phyloP scores from a whole-genome alignment of 2,113 vertebrate genomes.

The Toxotes chatareus region DNA sequence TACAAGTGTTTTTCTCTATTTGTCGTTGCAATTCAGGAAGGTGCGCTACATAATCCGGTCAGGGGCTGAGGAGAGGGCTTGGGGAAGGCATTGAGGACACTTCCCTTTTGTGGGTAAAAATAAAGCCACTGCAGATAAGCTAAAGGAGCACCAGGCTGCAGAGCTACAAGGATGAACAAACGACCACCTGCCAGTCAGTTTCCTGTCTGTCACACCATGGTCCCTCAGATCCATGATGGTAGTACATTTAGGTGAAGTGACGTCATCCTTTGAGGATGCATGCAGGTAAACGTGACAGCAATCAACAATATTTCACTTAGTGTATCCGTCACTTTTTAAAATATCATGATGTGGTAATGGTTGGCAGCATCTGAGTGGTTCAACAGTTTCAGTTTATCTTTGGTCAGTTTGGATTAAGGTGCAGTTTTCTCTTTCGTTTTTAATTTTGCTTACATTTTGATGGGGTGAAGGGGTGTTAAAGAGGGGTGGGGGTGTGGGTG shows the following conservation, averaged over 20 bases:
- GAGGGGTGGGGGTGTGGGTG: neutral
- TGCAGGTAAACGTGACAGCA: constrained; percentile 33
- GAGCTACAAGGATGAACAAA: constrained; percentile 26
- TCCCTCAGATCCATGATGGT: constrained; percentile 3
- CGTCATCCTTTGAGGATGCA: constrained; percentile 4
- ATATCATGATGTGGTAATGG: constrained; percentile 27
- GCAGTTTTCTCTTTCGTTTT: constrained; percentile 59
- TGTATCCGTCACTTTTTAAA: constrained; percentile 14
- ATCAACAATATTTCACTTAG: constrained; percentile 4
- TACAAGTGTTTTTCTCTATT: constrained; percentile 67
- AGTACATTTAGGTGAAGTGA: constrained; percentile 46
- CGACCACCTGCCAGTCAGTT: neutral
- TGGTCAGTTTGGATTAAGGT: constrained; percentile 80
- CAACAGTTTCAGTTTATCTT: constrained; percentile 67
- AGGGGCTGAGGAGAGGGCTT: constrained; percentile 64
- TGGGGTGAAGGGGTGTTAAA: constrained; percentile 21
- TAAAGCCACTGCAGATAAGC: constrained; percentile 44
- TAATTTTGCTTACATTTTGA: constrained; percentile 28
- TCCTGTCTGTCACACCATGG: constrained; percentile 4
- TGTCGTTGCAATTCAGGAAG: constrained; percentile 71
- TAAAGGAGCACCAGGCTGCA: constrained; percentile 52
- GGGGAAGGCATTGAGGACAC: constrained; percentile 54
- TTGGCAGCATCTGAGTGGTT: constrained; percentile 63
- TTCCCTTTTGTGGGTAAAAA: constrained; percentile 47
- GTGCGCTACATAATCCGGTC: constrained; percentile 76